Evolutionary conservation across 2,113 vertebrate species (phyloP), one percentile per base, ranked within the genome.

Genomic region (Taxidea taxus): DNA sequence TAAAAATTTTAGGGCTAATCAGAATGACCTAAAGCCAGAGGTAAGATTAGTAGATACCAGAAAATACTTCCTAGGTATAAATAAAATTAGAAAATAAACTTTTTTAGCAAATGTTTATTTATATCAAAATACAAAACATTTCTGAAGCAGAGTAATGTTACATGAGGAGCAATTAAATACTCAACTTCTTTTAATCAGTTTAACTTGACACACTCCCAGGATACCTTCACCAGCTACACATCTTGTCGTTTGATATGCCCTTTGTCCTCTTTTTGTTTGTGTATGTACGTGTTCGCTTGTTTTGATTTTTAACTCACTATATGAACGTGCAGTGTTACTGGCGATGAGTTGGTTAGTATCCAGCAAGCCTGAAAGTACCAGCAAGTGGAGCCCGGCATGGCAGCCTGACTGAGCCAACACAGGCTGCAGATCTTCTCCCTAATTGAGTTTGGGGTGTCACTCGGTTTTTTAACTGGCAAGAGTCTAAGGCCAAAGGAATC

Each of bases 61-160:
- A 64, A 88, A 95, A 66, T 77, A 90, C 21, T 92, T 95, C 47
- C 58, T 66, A 86, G 18, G 23, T 66, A 62, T 25, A 90, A 90
- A 95, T 14, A 39, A 94, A 87, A 75, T 75, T 15, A 81, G 74
- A 93, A 97, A 91, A 39, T 77, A 60, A 91, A 83, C 60, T 98
- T 98, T 99, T 98, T 98, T 98, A 98, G 97, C 98, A 99, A 99
- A 99, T 98, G 95, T 99, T 99, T 99, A 99, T 99, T 99, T 98
- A 98, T 99, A 99, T 98, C 99, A 99, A 99, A 99, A 99, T 99
- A 99, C 99, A 99, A 99, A 99, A 99, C 99, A 99, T 98, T 99
- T 99, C 98, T 99, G 98, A 99, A 99, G 99, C 98, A 98, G 98
- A 98, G 97, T 98, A 98, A 98, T 98, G 98, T 98, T 99, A 99